Evolutionary conservation across 2,888 invertebrate genomes (phyloP).

Genomic region (Pegoplata infirma): DNA sequence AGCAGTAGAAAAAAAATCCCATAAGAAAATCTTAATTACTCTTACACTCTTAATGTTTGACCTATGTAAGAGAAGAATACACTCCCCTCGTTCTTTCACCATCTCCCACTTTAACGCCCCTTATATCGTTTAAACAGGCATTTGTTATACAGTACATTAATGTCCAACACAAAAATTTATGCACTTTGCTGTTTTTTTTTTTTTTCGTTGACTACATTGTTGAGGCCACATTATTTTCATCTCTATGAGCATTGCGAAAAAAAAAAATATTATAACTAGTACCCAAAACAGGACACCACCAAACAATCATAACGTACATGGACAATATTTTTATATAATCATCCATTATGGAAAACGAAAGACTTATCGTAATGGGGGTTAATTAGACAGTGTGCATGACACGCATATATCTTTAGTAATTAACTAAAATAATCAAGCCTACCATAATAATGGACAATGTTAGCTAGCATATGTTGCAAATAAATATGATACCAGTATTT

Average conservation of each 20-base stretch:
- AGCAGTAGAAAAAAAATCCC: constrained; percentile 10
- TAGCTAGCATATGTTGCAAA: constrained; percentile 46
- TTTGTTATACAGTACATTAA: constrained; percentile 30
- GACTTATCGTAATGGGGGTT: constrained; percentile 68
- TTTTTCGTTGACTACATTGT: constrained; percentile 14
- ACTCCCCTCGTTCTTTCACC: too few relatives aligned
- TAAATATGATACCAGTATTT: background rate
- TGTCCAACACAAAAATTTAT: constrained; percentile 50
- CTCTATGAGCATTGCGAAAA: constrained; percentile 2
- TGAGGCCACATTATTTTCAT: constrained; percentile 32
- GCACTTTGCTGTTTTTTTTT: constrained; percentile 46
- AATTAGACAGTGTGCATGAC: constrained; percentile 75
- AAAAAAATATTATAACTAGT: constrained; percentile 30
- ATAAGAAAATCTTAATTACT: constrained; percentile 47
- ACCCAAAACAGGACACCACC: constrained; percentile 63
- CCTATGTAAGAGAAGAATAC: constrained; percentile 34
- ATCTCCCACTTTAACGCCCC: constrained; percentile 49
- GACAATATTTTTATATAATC: constrained; percentile 42
- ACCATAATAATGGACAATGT: constrained; percentile 18
- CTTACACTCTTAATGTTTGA: constrained; percentile 42
- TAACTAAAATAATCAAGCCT: constrained; percentile 68
- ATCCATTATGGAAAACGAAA: constrained; percentile 20
- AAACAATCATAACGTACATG: constrained; percentile 12
- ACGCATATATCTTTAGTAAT: constrained; percentile 76
- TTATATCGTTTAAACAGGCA: constrained; percentile 41